A percentile compares a stretch with the other conserved stretches of the same genome.
Conservation (phyloP, 53 echinoderm and acorn worm genomes). For the Hippasteria phrygiana region DNA sequence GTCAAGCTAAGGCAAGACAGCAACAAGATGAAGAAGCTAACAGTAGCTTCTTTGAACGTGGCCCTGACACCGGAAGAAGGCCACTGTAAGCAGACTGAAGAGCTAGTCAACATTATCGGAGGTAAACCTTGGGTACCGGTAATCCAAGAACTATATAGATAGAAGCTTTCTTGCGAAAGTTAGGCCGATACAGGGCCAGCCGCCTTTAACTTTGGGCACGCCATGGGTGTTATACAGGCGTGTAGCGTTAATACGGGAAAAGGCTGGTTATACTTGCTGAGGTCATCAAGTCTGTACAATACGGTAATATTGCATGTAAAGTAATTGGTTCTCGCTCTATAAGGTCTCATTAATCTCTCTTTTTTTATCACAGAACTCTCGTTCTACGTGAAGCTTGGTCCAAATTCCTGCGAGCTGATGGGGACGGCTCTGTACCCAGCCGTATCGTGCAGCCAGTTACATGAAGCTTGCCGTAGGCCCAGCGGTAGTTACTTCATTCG, state of each 20-base stretch:
- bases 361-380: conserved; percentile 39
- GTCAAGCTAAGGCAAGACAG: conserved; percentile 7
- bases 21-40: conserved; percentile 54
- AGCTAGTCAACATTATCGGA: conserved; percentile 14
- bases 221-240: too few relatives aligned
- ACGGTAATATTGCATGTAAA: too few relatives aligned
- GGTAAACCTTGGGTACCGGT: not conserved
- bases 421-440: conserved; percentile 68
- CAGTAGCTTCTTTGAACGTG: conserved; percentile 24
- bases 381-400: conserved; percentile 16
- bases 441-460: conserved; percentile 62
- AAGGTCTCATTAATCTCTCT: too few relatives aligned
- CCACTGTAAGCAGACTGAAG: not conserved
- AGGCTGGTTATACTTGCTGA: too few relatives aligned
- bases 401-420: conserved; percentile 51
- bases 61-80: conserved; percentile 32
- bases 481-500: conserved; percentile 64
- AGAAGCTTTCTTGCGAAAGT: too few relatives aligned
- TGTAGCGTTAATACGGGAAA: too few relatives aligned
- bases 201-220: too few relatives aligned
- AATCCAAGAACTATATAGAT: too few relatives aligned
- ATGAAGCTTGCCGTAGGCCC: conserved; percentile 62
- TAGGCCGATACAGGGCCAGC: too few relatives aligned
- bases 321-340: not conserved
- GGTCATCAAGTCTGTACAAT: too few relatives aligned